Conservation (phyloP, 2,797 vertebrate species). For the Peromyscus nudipes region DNA sequence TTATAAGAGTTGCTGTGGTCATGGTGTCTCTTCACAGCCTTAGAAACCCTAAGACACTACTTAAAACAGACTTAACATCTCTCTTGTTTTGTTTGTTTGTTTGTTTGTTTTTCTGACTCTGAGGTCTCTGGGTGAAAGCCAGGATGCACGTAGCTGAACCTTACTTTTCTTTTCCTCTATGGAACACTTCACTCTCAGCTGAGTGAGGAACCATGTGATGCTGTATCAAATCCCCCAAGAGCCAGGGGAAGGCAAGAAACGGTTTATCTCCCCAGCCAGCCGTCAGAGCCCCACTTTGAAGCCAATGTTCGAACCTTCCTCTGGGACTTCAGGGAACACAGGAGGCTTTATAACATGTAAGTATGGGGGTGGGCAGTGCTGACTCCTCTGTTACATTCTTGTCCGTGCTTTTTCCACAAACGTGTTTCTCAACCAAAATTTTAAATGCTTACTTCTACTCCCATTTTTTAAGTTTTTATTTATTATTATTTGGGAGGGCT, state of each 20-base stretch:
- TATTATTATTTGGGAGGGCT: background rate
- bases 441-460: background rate
- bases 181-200: background rate
- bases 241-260: background rate
- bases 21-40: too few relatives aligned
- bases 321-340: background rate
- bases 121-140: background rate
- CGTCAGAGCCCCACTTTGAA: background rate
- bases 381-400: background rate
- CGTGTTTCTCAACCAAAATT: constrained; percentile 2
- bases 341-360: background rate
- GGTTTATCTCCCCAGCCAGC: background rate
- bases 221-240: background rate
- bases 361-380: background rate
- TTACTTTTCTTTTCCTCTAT: background rate
- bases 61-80: background rate
- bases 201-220: background rate
- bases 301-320: background rate
- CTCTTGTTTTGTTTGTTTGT: too few relatives aligned
- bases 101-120: background rate
- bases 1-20: background rate
- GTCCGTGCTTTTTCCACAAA: constrained; percentile 27
- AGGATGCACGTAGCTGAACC: background rate
- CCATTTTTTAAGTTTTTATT: background rate
- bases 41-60: too few relatives aligned